Conservation (phyloP, 2,113 vertebrate species). For the Ibidorhyncha struthersii region DNA sequence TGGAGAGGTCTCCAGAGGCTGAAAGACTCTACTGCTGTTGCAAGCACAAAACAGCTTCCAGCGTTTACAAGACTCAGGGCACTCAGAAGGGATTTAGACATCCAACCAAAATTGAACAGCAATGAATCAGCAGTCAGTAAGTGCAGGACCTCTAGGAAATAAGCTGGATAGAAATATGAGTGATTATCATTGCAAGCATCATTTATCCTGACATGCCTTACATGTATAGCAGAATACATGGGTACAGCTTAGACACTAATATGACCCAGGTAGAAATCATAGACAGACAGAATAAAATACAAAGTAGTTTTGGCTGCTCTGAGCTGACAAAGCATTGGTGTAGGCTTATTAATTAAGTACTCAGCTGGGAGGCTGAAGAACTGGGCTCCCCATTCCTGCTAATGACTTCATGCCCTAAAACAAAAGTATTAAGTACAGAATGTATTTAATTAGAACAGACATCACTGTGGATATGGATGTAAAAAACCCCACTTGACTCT, state of each 20-base stretch:
- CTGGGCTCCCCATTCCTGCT: neutral
- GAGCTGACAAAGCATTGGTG: neutral
- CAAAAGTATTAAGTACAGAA: neutral
- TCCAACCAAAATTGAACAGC: neutral
- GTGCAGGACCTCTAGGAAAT: neutral
- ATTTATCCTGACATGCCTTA: neutral
- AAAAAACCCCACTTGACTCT: slow-evolving; percentile 10
- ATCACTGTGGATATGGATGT: neutral
- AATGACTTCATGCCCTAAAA: slow-evolving; percentile 10
- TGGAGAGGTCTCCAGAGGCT: neutral
- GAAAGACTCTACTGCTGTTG: neutral
- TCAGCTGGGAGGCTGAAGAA: neutral
- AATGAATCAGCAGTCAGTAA: neutral
- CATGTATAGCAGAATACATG: accelerated
- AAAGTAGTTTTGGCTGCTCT: neutral
- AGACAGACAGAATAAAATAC: neutral
- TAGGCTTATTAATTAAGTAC: neutral
- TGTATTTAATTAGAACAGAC: slow-evolving; percentile 28
- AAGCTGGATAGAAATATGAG: neutral
- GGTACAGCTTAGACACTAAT: neutral
- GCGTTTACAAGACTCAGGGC: neutral
- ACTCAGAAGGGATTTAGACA: neutral
- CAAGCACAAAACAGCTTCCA: neutral
- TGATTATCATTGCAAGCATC: neutral
- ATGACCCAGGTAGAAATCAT: neutral